phyloP scores from a whole-genome alignment of 2,113 vertebrate genomes.

The Lipotes vexillifer region DNA sequence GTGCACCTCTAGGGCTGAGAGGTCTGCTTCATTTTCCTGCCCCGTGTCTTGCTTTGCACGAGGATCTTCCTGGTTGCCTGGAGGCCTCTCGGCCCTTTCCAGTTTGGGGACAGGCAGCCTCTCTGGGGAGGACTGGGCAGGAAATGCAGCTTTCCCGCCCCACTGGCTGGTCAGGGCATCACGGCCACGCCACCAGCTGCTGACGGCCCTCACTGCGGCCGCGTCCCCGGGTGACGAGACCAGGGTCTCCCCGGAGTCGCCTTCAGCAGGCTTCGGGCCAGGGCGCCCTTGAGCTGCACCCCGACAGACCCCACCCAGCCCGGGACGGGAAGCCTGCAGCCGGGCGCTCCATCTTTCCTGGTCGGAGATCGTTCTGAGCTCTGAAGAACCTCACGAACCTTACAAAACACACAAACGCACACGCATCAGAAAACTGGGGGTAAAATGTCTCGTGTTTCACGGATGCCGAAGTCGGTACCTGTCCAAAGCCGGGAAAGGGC shows the following conservation, averaged over 20 bases:
- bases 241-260: not conserved
- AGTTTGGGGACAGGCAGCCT: not conserved
- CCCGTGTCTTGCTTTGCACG: not conserved
- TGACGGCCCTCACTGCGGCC: not conserved
- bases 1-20: not conserved
- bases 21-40: not conserved
- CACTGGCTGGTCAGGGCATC: not conserved
- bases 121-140: not conserved
- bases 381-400: not conserved
- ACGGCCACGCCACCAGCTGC: not conserved
- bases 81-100: not conserved
- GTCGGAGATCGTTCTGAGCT: not conserved
- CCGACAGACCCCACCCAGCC: accelerated
- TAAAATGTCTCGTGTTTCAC: not conserved
- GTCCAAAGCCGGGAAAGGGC: not conserved
- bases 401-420: not conserved
- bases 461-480: not conserved
- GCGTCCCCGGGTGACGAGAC: not conserved
- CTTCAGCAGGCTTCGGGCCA: not conserved
- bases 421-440: not conserved
- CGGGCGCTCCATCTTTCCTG: not conserved
- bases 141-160: not conserved
- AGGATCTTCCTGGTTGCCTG: not conserved
- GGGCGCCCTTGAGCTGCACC: not conserved
- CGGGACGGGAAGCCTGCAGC: not conserved